Percentiles rank a stretch among this genome's conserved stretches.
Evolutionary conservation across 1,140 invertebrate species (phyloP).

Genomic region (Choristoneura fumiferana): DNA sequence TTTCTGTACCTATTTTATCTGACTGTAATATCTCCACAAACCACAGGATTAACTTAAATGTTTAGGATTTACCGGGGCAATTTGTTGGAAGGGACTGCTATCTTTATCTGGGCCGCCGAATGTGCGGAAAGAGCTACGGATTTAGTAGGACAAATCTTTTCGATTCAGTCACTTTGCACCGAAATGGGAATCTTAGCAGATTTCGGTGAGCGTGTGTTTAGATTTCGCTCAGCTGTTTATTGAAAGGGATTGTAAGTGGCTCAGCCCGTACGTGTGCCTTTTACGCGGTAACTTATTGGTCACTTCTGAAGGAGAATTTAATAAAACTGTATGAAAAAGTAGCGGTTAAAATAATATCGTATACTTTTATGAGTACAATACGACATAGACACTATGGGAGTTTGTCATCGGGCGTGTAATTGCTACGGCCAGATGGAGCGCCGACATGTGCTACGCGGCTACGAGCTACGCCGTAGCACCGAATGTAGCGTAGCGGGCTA

Average conservation of each 20-base stretch:
- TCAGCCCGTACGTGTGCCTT: constrained; percentile 7
- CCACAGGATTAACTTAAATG: constrained; percentile 48
- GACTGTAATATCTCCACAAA: background rate
- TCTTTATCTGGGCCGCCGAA: constrained; percentile 70
- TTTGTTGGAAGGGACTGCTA: constrained; percentile 65
- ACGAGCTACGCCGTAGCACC: constrained; percentile 29
- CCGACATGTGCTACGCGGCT: constrained; percentile 52
- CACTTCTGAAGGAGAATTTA: background rate
- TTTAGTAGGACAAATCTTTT: constrained; percentile 72
- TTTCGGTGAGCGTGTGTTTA: constrained; percentile 61
- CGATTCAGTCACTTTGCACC: constrained; percentile 67
- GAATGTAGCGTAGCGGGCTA: constrained; percentile 17
- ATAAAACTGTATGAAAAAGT: constrained; percentile 27
- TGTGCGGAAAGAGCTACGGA: constrained; percentile 64
- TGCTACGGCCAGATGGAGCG: constrained; percentile 63
- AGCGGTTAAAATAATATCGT: constrained; percentile 16
- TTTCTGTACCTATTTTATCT: background rate
- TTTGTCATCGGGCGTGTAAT: constrained; percentile 62
- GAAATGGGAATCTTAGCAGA: constrained; percentile 68
- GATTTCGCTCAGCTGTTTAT: constrained; percentile 54
- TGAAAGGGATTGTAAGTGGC: constrained; percentile 49
- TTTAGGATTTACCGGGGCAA: constrained; percentile 65
- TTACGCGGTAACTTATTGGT: constrained; percentile 3
- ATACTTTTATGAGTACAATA: background rate
- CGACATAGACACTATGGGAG: constrained; percentile 6